These are phyloP conservation scores for Seriola aureovittata DNA, from an alignment of 2,113 vertebrate species.

Conservation along the genomic window DNA sequence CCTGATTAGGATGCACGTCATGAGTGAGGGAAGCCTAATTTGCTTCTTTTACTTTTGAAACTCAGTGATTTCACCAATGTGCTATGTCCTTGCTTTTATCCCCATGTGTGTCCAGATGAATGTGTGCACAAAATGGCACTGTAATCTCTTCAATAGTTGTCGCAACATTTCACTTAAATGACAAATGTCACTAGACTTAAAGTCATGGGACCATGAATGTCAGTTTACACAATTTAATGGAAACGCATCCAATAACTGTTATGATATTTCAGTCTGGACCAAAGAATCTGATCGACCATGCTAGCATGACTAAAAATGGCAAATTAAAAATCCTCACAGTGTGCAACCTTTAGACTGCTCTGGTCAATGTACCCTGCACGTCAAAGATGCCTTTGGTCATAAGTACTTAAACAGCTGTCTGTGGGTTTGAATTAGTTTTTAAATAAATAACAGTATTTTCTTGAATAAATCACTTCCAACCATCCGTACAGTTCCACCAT, in stretches of 20 bases:
- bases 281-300: background rate
- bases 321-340: background rate
- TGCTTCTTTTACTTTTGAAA: background rate
- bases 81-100: background rate
- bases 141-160: background rate
- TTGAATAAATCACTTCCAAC: slow-evolving; percentile 4
- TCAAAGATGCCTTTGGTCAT: background rate
- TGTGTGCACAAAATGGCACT: background rate
- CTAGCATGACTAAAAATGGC: background rate
- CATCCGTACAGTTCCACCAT: no score
- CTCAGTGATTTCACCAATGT: background rate
- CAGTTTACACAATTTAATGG: background rate
- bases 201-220: background rate
- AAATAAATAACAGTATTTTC: slow-evolving; percentile 15
- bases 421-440: background rate
- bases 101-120: no score
- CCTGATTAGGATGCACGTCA: background rate
- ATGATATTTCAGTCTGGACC: background rate
- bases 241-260: background rate
- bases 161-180: background rate
- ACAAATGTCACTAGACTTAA: background rate
- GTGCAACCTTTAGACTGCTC: background rate
- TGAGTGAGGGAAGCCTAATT: background rate
- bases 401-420: background rate
- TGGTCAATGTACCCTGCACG: background rate